Base-by-base conservation (phyloP, 1,140 invertebrate genomes). In the Bombus difficillimus region DNA sequence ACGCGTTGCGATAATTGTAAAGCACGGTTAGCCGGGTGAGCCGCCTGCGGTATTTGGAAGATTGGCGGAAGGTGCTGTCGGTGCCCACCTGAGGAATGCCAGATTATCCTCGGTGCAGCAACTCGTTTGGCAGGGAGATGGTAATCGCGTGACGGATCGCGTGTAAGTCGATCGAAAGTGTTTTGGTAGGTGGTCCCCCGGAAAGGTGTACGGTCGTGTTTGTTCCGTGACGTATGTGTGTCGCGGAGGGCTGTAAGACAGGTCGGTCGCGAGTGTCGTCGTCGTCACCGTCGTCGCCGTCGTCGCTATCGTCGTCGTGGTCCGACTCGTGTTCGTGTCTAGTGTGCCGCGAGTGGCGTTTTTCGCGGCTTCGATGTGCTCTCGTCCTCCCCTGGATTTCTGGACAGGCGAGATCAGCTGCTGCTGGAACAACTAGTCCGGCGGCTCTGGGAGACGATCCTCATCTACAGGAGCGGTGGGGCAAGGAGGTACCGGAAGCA, bases 31-130 rank as follows among this genome's bases (percentile, higher is more conserved):
- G 59, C 83, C 75, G 72, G 53, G 39, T 66, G 69, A 82, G 34
- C 76, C 47, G 39, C 28, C 62, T 41, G 82, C 68, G 80, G 72
- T 80, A 82, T 64, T 83, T 77, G 34, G 62, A 83, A 81, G 32
- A 79, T 74, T 79, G 82, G 81, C 64, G 28, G 88, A 81, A 85
- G 86, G 72, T 86, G 86, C 71, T 83, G 81, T 86, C 83, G 86
- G 90, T 91, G 92, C 92, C 93, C 94, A 95, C 94, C 94, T 95
- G 94, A 95, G 94, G 94, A 95, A 94, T 95, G 94, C 90, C 89
- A 88, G 89, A 89, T 88, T 87, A 81, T 88, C 76, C 68, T 74
- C 39, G 59, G 47, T 22, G 62, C 47, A 57, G 81, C 68, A 53
- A 77, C 28, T 87, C 83, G 73, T 68, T 73, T 86, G 71, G 83